Evolutionary conservation across 2,113 vertebrate genomes (phyloP), one percentile per base, ranked within the genome.

Genomic region (Tamias sibiricus): DNA sequence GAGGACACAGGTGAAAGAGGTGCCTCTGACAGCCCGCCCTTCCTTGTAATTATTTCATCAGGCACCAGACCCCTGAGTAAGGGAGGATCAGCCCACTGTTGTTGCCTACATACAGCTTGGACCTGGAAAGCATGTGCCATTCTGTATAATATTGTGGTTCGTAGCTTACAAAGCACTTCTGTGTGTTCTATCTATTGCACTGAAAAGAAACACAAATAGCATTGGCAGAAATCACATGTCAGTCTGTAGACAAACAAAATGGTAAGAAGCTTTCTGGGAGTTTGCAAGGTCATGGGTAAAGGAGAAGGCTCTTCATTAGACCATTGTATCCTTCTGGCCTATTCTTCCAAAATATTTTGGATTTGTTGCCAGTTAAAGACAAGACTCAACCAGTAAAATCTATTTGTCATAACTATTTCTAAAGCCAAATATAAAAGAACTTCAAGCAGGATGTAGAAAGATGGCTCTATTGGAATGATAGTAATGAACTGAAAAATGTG

Each of bases 341-440:
- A 37, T 54, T 91, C 54, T 57, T 93, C 26, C 68, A 87, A 92
- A 47, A 5, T 44, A 83, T 74, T 75, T 76, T 90, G 32, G 72
- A 86, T 96, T 92, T 92, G 32, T 85, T 95, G 24, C 79, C 72
- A 69, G 44, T 74, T 91, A 62, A 85, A 96, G 66, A 75, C 14
- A 80, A 80, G 52, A 66, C 87, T 90, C 90, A 68, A 8, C 24
- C 71, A 35, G 68, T 81, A 66, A 77, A 57, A 30, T 81, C 54
- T 84, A 14, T 92, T 84, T 93, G 37, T 40, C 52, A 22, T 75
- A 69, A 14, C 40, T 54, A 30, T 92, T 87, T 57, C 52, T 81
- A 47, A 47, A 87, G 42, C 24, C 71, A 54, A 76, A 42, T 69
- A 24, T 82, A 30, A 88, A 93, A 86, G 37, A 85, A 49, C 32